Evolutionary conservation across 2,888 invertebrate genomes (phyloP).

Genomic region (Polylopha cassiicola): DNA sequence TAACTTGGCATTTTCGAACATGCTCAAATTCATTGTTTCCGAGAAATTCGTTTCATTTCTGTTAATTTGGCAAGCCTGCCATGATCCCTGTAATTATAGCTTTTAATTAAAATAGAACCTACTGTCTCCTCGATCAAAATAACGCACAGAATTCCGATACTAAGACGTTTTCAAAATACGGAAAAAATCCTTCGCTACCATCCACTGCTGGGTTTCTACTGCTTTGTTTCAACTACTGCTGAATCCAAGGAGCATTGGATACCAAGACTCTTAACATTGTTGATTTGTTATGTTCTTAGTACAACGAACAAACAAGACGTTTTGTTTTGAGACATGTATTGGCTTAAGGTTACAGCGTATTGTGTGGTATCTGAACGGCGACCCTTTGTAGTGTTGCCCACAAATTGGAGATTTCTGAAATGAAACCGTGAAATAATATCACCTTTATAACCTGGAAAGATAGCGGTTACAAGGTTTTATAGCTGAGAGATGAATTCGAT

Average conservation of each 20-base stretch:
- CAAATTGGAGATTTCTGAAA: too few relatives aligned
- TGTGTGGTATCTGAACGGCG: not conserved
- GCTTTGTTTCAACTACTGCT: not conserved
- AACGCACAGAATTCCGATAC: constrained; percentile 8
- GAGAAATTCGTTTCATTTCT: constrained; percentile 12
- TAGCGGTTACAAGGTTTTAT: too few relatives aligned
- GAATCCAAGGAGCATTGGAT: constrained; percentile 1
- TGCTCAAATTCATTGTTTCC: too few relatives aligned
- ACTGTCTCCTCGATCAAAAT: constrained; percentile 21
- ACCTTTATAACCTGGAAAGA: too few relatives aligned
- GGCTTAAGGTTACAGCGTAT: constrained; percentile 16
- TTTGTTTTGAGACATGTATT: constrained; percentile 16
- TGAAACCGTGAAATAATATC: too few relatives aligned
- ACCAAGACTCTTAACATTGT: not conserved
- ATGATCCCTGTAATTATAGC: constrained; percentile 16
- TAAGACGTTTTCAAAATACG: not conserved
- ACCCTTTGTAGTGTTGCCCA: not conserved
- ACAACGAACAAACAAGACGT: constrained; percentile 16
- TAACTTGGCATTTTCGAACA: too few relatives aligned
- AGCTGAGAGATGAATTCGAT: too few relatives aligned
- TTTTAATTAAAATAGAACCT: constrained; percentile 20
- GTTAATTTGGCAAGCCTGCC: constrained; percentile 12
- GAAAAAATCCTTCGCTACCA: too few relatives aligned
- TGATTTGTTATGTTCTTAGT: not conserved
- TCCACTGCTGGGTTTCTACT: not conserved